A percentile compares a stretch with the other conserved stretches of the same genome.
Conservation (phyloP, 2,113 vertebrate species). For the Apus apus region DNA sequence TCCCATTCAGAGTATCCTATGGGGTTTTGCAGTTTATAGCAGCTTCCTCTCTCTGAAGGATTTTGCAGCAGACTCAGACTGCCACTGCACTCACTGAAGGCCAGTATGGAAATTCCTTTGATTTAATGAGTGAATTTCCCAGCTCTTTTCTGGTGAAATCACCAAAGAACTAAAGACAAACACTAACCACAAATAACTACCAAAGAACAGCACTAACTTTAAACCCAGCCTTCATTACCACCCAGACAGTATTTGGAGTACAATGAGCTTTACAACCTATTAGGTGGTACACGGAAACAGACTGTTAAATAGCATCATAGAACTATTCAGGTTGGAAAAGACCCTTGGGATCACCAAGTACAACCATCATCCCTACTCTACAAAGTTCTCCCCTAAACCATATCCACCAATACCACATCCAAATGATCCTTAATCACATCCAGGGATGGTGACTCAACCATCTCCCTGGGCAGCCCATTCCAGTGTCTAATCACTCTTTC, state of each 20-base stretch:
- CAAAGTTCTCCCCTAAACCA: too few species aligned
- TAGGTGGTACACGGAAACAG: background rate
- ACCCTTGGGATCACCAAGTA: too few species aligned
- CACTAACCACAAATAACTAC: background rate
- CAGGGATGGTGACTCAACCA: too few species aligned
- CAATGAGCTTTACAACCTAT: background rate
- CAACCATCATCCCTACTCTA: too few species aligned
- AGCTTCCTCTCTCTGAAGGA: background rate
- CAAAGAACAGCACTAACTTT: background rate
- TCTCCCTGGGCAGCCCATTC: too few species aligned
- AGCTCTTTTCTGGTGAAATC: background rate
- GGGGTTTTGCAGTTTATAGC: background rate
- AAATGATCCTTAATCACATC: too few species aligned
- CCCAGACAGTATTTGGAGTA: background rate
- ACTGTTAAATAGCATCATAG: background rate
- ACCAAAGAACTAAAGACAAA: background rate
- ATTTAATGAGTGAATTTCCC: background rate
- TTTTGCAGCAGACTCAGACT: background rate
- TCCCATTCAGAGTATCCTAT: background rate
- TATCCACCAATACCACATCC: too few species aligned
- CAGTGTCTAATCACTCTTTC: too few species aligned
- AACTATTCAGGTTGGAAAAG: too few species aligned
- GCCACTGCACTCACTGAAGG: background rate
- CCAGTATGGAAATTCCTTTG: background rate
- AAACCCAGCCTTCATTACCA: background rate